These are phyloP conservation scores for Drosophila macrospina DNA, from an alignment of 2,888 invertebrate genomes.

Conservation along the genomic window DNA sequence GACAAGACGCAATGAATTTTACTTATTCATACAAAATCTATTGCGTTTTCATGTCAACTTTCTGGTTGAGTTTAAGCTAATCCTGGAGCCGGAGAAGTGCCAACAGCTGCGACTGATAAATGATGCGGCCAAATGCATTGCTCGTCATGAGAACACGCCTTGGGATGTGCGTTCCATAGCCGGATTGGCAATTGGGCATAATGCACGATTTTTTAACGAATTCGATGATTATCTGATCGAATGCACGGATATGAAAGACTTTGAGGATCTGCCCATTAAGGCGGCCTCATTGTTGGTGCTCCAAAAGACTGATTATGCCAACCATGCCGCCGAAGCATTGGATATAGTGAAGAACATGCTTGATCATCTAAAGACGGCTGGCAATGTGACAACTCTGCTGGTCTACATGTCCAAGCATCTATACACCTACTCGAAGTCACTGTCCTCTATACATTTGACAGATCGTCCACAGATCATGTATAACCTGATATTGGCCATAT, in stretches of 20 bases:
- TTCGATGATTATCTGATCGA: constrained; percentile 63
- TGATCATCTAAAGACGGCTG: constrained; percentile 60
- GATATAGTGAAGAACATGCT: constrained; percentile 66
- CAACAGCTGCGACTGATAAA: constrained; percentile 49
- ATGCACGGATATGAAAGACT: constrained; percentile 41
- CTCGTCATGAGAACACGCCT: constrained; percentile 86
- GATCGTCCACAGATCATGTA: constrained; percentile 58
- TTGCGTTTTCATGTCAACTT: constrained; percentile 84
- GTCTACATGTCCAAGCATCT: constrained; percentile 77
- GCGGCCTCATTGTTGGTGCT: constrained; percentile 81
- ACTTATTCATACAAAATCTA: constrained; percentile 84
- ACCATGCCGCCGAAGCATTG: constrained; percentile 49
- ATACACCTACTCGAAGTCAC: constrained; percentile 64
- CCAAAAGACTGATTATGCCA: constrained; percentile 67
- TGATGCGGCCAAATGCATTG: constrained; percentile 81
- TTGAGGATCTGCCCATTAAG: constrained; percentile 70
- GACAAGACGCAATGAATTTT: constrained; percentile 83
- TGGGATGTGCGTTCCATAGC: constrained; percentile 89
- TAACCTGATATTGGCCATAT: constrained; percentile 73
- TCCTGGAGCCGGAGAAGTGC: constrained; percentile 48
- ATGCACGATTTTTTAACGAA: constrained; percentile 85
- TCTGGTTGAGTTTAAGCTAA: constrained; percentile 84
- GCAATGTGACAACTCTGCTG: constrained; percentile 75
- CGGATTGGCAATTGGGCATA: constrained; percentile 87
- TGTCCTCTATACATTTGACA: constrained; percentile 31